A percentile compares a stretch with the other conserved stretches of the same genome.
Conservation (phyloP, 2,113 vertebrate species). For the Physeter macrocephalus region DNA sequence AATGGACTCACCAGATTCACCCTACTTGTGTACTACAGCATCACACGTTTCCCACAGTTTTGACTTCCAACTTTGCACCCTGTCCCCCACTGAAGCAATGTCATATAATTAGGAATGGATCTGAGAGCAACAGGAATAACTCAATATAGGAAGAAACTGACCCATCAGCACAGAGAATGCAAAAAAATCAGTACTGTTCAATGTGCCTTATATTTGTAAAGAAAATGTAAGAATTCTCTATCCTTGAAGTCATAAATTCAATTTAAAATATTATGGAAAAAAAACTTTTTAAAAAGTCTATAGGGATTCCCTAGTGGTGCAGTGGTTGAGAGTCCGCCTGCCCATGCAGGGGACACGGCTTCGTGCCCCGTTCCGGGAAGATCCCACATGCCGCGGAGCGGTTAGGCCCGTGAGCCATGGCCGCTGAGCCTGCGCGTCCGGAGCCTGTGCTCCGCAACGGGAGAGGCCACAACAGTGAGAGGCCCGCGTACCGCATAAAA, state of each 20-base stretch:
- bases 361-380: no score
- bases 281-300: no score
- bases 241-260: background rate
- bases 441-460: no score
- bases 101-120: background rate
- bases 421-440: no score
- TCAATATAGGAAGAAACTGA: background rate
- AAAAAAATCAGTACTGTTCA: background rate
- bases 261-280: background rate
- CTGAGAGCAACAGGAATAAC: background rate
- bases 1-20: background rate
- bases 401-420: no score
- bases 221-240: background rate
- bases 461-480: no score
- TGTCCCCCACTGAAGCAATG: background rate
- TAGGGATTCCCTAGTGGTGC: no score
- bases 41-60: background rate
- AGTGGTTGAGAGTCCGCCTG: no score
- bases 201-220: background rate
- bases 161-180: background rate
- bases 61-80: background rate
- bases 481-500: no score
- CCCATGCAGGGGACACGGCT: no score
- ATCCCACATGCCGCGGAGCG: no score
- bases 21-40: background rate